Evolutionary conservation across 2,888 invertebrate species (phyloP), one percentile per base, ranked within the genome.

Genomic region (Drosophila limbata): DNA sequence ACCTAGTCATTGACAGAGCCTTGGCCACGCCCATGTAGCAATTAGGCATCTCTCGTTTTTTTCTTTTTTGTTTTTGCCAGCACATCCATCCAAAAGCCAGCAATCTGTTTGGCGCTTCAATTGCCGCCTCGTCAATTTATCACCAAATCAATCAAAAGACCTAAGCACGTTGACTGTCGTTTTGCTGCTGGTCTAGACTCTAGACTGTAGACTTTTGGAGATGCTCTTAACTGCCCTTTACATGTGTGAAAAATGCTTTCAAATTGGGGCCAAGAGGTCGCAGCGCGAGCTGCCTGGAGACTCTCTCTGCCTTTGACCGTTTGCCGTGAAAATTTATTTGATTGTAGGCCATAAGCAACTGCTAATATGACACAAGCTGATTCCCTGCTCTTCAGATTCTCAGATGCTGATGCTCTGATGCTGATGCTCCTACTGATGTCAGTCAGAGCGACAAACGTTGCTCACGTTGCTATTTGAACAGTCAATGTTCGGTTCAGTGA

Each of bases 251-350:
- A 84, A 83, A 81, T 85, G 76, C 64, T 76, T 63, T 63, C 67
- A 62, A 73, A 84, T 76, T 59, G 71, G 64, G 77, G 71, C 69
- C 71, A 74, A 73, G 80, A 66, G 79, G 77, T 56, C 73, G 70
- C 35, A 42, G 44, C 45, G 55, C n/a, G 47, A 37, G 28, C 19
- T 9, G 53, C 21, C 5, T 25, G 25, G 25, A 25, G 5, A 25
- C 25, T 25, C 5, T 48, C 60, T 48, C 45, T 68, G 77, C 60
- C 84, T 86, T 86, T 86, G 84, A 84, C 86, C 86, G 86, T 63
- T 81, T 78, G 73, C 73, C 81, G 81, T 84, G 88, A 78, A 85
- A 86, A 88, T 88, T 86, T 86, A 88, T 88, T 86, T 86, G 88
- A 86, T 86, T 86, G 88, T 83, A 64, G 62, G 80, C 85, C 77